Conservation (phyloP, 2,113 vertebrate species). For the Vireo altiloquus region DNA sequence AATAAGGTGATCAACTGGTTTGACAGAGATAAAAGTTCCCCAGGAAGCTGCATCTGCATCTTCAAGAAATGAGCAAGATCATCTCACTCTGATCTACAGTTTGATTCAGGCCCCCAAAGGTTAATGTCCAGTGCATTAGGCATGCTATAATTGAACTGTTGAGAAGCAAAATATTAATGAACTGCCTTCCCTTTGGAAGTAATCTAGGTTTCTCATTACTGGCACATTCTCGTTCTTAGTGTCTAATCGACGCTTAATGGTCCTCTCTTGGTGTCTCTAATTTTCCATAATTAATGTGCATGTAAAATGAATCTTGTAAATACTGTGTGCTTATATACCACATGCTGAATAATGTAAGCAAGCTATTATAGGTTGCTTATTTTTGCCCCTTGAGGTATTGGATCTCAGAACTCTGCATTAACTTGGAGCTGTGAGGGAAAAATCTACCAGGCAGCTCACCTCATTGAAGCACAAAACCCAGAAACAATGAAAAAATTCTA, state of each 20-base stretch:
- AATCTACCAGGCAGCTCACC: background rate
- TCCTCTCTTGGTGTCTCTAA: conserved; percentile 49
- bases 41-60: background rate
- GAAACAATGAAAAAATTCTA: background rate
- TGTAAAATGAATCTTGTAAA: conserved; percentile 56
- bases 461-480: background rate
- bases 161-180: conserved; percentile 75
- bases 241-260: conserved; percentile 61
- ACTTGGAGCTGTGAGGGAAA: background rate
- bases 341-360: conserved; percentile 43
- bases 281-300: conserved; percentile 69
- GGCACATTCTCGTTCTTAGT: conserved; percentile 51
- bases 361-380: background rate
- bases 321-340: conserved; percentile 38
- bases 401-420: background rate
- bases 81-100: background rate
- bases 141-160: conserved; percentile 68
- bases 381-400: background rate
- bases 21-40: background rate
- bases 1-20: background rate
- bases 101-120: conserved; percentile 30
- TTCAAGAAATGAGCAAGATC: background rate
- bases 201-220: conserved; percentile 57
- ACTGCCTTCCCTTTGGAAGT: conserved; percentile 65
- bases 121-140: conserved; percentile 56